Base-by-base conservation (phyloP, 2,797 vertebrate species). In the Syncerus caffer region DNA sequence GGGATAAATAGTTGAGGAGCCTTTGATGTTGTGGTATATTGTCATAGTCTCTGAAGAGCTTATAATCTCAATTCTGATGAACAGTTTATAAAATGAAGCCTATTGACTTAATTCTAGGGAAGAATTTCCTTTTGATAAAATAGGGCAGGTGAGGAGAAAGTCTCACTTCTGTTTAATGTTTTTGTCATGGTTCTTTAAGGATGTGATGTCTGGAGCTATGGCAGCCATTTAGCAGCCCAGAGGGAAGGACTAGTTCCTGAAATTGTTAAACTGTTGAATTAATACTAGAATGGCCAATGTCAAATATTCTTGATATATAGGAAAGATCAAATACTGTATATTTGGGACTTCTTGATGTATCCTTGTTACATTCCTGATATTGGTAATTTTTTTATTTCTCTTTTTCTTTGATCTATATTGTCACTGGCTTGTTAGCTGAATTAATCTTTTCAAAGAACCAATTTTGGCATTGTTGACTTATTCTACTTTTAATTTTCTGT, bases 1-100 rank as follows among this genome's bases (percentile, higher is more conserved):
- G 64, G 67, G 67, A 71, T 71, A 71, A 71, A 71, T 23, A 80
- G 2, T 11, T 31, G 74, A 55, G 15, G 34, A 25, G 50, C 14
- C 5, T 50, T 7, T 15, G 4, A 14, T 31, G 0, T 19, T 34
- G 0, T 12, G 42, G 1, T 7, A n/a, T 3, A 7, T 50, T 23
- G 42, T 57, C 29, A 55, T 8, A 47, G 57, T n/a, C 19, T 50
- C 29, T 78, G 2, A 93, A 50, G 21, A 13, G 9, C 25, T 3
- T 55, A 47, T 45, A 53, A 57, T 27, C n/a, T 57, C 31, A 34
- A 5, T 13, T 76, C 50, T 51, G 17, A 86, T 1, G 11, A 27
- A 31, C 7, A 17, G 38, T 21, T 47, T 62, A 31, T 47, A 57
- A 74, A 38, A 89, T 4, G 14, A 67, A 34, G 31, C 58, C 12